Conservation (phyloP, 2,888 invertebrate genomes). For the Caenorhabditis sulstoni region DNA sequence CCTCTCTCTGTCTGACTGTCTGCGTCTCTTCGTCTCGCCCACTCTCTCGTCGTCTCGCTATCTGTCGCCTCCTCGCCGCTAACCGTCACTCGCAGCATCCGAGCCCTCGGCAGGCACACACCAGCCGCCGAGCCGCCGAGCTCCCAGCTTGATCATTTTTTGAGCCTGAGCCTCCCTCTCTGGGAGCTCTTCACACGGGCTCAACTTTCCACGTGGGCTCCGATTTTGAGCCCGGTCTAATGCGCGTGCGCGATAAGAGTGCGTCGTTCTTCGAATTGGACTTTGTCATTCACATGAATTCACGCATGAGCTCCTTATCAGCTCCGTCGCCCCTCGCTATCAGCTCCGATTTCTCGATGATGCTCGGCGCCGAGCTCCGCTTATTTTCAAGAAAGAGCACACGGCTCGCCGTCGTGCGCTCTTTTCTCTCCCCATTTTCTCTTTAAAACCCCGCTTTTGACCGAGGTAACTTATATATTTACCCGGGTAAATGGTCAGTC, state of each 20-base stretch:
- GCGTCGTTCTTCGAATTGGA: constrained; percentile 38
- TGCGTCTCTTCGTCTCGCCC: constrained; percentile 9
- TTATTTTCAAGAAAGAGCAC: too few species aligned
- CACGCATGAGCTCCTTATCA: background rate
- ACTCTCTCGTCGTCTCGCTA: constrained; percentile 14
- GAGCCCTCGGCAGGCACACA: too few species aligned
- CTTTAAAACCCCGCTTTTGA: too few species aligned
- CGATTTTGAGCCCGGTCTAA: too few species aligned
- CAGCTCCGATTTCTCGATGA: too few species aligned
- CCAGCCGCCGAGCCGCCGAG: too few species aligned
- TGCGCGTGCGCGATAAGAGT: too few species aligned
- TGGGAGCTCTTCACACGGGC: constrained; percentile 26
- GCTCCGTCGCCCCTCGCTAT: background rate
- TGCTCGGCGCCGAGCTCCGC: too few species aligned
- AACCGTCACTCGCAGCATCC: background rate
- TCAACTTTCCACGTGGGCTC: constrained; percentile 1
- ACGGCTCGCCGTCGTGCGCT: too few species aligned
- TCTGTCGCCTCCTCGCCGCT: constrained; percentile 5
- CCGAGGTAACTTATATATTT: too few species aligned
- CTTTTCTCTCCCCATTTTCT: too few species aligned
- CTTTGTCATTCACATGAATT: constrained; percentile 52
- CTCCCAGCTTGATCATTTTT: constrained; percentile 52
- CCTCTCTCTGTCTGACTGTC: background rate
- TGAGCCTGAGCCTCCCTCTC: constrained; percentile 42
- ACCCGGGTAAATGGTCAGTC: too few species aligned